Conservation (phyloP, 2,888 invertebrate genomes). For the Helleia helle region DNA sequence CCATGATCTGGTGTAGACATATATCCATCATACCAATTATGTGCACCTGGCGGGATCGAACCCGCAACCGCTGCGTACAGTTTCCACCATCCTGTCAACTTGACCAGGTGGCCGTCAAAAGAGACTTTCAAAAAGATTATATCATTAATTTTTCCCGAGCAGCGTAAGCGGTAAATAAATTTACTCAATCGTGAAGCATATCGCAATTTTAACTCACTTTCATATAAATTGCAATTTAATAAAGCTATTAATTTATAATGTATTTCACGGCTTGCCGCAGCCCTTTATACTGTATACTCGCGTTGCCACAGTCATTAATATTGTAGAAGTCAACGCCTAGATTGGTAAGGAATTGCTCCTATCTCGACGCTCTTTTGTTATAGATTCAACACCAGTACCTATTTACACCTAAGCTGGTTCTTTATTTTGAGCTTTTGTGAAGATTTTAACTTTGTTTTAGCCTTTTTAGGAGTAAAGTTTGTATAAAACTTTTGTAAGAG, state of each 20-base stretch:
- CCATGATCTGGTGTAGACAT: too few relatives aligned
- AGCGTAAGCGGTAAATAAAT: not conserved
- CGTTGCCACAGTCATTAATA: constrained; percentile 28
- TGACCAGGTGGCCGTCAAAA: too few relatives aligned
- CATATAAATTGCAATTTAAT: constrained; percentile 1
- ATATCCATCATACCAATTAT: too few relatives aligned
- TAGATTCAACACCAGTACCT: constrained; percentile 11
- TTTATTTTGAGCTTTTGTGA: not conserved
- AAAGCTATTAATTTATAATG: constrained; percentile 4
- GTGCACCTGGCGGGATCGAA: too few relatives aligned
- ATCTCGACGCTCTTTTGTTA: constrained; percentile 37
- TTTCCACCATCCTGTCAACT: too few relatives aligned
- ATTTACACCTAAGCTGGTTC: not conserved
- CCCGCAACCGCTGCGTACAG: too few relatives aligned
- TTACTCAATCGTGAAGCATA: not conserved
- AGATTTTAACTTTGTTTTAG: too few relatives aligned
- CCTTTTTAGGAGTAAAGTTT: too few relatives aligned
- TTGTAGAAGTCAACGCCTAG: constrained; percentile 29
- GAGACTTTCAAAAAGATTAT: constrained; percentile 1
- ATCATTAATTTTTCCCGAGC: not conserved
- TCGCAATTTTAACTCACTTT: constrained; percentile 5
- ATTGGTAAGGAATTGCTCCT: constrained; percentile 29
- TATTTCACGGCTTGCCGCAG: constrained; percentile 1
- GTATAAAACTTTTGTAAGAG: too few relatives aligned
- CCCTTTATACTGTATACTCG: not conserved